These are phyloP conservation scores for Ariolimax columbianus DNA, from an alignment of 2,888 invertebrate genomes.

Conservation along the genomic window DNA sequence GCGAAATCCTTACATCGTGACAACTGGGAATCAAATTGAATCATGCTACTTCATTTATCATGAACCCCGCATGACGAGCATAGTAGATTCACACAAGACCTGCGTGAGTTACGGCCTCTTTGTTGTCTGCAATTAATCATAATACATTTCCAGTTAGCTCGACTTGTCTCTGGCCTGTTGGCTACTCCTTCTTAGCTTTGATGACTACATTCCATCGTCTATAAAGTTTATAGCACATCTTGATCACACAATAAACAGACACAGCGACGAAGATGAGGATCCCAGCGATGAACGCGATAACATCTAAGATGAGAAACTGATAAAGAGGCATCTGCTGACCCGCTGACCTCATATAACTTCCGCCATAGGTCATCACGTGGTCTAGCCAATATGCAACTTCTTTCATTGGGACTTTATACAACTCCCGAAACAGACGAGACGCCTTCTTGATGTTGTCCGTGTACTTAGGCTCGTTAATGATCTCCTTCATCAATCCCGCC, in stretches of 20 bases:
- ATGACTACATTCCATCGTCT: neutral
- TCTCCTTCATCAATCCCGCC: neutral
- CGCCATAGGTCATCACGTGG: constrained; percentile 65
- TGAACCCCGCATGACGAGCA: too few species aligned
- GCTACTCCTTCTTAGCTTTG: constrained; percentile 1
- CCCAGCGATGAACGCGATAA: constrained; percentile 49
- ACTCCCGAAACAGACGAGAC: constrained; percentile 42
- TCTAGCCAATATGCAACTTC: constrained; percentile 66
- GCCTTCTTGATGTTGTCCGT: constrained; percentile 44
- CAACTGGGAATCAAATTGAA: too few species aligned
- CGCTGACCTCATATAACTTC: constrained; percentile 60
- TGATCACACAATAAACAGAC: neutral
- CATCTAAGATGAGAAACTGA: constrained; percentile 61
- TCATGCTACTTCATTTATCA: too few species aligned
- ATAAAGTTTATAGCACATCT: neutral
- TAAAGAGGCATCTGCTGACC: constrained; percentile 61
- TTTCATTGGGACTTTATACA: constrained; percentile 55
- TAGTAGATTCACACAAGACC: too few species aligned
- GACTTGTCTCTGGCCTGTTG: too few species aligned
- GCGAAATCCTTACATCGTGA: too few species aligned
- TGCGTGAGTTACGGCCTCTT: too few species aligned
- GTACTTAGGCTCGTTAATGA: constrained; percentile 26
- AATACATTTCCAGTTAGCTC: too few species aligned
- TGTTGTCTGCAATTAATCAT: too few species aligned
- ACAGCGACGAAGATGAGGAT: neutral